A percentile compares a stretch with the other conserved stretches of the same genome.
Evolutionary conservation across 2,888 invertebrate species (phyloP).

Genomic region (Endomychus coccineus): DNA sequence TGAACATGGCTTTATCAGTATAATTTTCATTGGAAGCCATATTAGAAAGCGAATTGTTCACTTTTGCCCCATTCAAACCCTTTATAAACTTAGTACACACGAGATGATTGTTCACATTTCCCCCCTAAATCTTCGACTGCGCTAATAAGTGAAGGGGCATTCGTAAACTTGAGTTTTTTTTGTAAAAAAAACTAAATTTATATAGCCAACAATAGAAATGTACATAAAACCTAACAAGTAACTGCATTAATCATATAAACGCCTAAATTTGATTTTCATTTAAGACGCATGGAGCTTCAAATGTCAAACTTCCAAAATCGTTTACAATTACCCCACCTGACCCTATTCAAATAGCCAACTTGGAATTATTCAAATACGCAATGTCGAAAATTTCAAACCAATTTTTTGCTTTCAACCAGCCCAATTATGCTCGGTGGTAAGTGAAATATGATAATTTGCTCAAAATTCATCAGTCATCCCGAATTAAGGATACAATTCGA

Average conservation of each 20-base stretch:
- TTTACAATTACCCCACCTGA: constrained; percentile 1
- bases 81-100: background rate
- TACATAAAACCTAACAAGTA: background rate
- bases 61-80: no score
- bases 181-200: background rate
- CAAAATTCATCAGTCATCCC: no score
- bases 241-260: background rate
- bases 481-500: no score
- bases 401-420: no score
- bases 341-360: no score
- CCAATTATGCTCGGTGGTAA: no score
- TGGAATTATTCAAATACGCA: no score
- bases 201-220: background rate
- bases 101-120: background rate
- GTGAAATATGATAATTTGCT: no score
- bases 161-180: background rate
- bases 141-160: background rate
- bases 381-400: no score
- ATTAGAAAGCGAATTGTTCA: no score
- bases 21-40: no score
- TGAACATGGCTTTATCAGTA: no score
- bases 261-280: constrained; percentile 1
- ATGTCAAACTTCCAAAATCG: background rate
- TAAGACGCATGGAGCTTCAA: constrained; percentile 1
- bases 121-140: background rate